Percentiles rank a stretch among this genome's conserved stretches.
phyloP scores from a whole-genome alignment of 2,888 invertebrate species.

The Hylaea fasciaria region DNA sequence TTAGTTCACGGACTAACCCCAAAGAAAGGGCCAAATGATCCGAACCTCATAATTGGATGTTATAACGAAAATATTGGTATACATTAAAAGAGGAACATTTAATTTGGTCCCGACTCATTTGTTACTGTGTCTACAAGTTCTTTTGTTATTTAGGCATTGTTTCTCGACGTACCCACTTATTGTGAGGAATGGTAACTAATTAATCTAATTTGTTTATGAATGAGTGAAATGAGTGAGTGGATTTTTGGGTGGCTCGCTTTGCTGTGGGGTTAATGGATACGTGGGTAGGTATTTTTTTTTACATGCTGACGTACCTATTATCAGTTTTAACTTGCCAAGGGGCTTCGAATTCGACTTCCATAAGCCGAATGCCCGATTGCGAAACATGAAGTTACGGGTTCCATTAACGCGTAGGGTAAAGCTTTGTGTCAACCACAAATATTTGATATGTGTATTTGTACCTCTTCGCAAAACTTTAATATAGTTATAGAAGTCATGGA shows the following conservation, averaged over 20 bases:
- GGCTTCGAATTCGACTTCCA: no score
- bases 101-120: conserved; percentile 73
- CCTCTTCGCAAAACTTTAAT: no score
- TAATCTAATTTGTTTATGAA: conserved; percentile 32
- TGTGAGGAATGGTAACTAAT: conserved; percentile 37
- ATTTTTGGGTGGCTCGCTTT: conserved; percentile 7
- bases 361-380: no score
- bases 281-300: no score
- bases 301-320: no score
- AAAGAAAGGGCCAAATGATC: conserved; percentile 72
- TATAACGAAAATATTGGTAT: conserved; percentile 77
- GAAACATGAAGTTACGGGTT: no score
- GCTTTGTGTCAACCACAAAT: no score
- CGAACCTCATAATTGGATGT: conserved; percentile 79
- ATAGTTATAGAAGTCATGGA: no score
- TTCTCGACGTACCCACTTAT: conserved; percentile 39
- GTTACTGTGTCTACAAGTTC: conserved; percentile 65
- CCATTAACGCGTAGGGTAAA: no score
- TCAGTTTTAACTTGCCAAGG: no score
- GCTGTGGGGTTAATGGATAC: not conserved
- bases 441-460: no score
- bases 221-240: not conserved
- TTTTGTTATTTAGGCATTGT: conserved; percentile 52
- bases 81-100: conserved; percentile 67
- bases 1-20: conserved; percentile 74